These are phyloP conservation scores for Etheostoma cragini DNA, from an alignment of 2,113 vertebrate genomes.

Conservation along the genomic window DNA sequence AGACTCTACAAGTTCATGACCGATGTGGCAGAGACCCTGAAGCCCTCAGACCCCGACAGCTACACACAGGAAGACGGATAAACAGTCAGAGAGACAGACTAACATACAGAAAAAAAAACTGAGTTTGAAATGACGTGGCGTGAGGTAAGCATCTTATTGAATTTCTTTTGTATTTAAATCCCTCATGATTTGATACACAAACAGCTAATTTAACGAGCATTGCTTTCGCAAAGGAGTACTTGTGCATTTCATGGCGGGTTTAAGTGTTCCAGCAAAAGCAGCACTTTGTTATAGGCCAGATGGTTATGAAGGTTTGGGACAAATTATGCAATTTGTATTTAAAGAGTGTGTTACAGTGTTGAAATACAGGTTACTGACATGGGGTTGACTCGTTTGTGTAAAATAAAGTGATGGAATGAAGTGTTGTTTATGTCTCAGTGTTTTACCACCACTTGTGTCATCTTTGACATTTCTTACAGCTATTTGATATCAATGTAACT, in stretches of 20 bases:
- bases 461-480: not conserved
- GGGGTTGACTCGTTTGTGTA: not conserved
- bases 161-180: not conserved
- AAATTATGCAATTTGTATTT: not conserved
- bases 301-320: not conserved
- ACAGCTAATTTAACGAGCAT: not conserved
- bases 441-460: not conserved
- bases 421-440: not conserved
- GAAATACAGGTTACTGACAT: not conserved
- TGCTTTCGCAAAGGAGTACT: too few species aligned
- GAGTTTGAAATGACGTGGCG: slow-evolving; percentile 77
- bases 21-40: slow-evolving; percentile 56
- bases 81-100: slow-evolving; percentile 19
- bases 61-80: slow-evolving; percentile 17
- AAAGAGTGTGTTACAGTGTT: not conserved
- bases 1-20: slow-evolving; percentile 72
- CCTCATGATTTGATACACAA: not conserved
- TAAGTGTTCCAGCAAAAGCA: not conserved
- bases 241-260: not conserved
- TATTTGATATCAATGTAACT: not conserved
- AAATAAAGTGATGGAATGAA: not conserved
- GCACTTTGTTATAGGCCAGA: not conserved
- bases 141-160: slow-evolving; percentile 76
- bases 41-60: slow-evolving; percentile 45
- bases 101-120: not conserved